These are phyloP conservation scores for Natrix natrix DNA, from an alignment of 2,797 vertebrate genomes.

Conservation along the genomic window DNA sequence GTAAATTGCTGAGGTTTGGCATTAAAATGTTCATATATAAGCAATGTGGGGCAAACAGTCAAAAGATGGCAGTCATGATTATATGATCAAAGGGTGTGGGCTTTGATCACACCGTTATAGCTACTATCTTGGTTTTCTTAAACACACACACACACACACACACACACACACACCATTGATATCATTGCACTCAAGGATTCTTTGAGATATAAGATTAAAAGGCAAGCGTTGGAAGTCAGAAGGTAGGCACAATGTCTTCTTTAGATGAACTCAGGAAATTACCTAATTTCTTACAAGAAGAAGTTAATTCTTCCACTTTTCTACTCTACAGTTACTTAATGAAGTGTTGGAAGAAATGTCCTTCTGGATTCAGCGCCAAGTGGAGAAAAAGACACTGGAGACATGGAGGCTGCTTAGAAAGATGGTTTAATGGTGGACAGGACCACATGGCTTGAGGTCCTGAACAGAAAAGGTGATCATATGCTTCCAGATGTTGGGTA, in stretches of 20 bases:
- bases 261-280: background rate
- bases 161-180: background rate
- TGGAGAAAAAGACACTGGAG: too few relatives aligned
- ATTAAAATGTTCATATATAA: background rate
- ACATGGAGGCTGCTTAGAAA: too few relatives aligned
- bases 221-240: background rate
- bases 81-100: background rate
- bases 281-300: background rate
- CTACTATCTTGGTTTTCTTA: background rate
- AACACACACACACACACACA: background rate
- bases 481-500: too few relatives aligned
- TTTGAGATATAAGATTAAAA: background rate
- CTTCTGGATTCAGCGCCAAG: too few relatives aligned
- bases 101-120: background rate
- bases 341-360: background rate
- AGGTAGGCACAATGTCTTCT: background rate
- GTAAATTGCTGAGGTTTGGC: background rate
- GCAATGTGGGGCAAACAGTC: background rate
- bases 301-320: background rate
- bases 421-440: too few relatives aligned
- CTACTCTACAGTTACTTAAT: background rate
- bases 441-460: too few relatives aligned
- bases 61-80: background rate
- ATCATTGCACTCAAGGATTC: background rate
- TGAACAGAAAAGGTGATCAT: too few relatives aligned